Evolutionary conservation across 2,888 invertebrate species (phyloP).

Genomic region (Platerodrilus igneus): DNA sequence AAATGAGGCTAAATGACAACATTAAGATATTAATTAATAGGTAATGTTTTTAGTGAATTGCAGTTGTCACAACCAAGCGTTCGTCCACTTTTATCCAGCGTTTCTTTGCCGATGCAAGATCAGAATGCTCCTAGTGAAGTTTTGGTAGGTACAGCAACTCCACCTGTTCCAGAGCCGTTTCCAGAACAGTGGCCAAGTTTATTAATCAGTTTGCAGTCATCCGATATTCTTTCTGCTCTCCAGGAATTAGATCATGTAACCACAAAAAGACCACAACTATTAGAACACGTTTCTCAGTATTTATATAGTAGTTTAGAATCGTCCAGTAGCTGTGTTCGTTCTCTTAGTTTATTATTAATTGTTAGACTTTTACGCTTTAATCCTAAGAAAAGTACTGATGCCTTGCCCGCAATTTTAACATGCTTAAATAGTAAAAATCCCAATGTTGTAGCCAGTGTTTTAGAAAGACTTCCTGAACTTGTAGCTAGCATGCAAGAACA

Average conservation of each 20-base stretch:
- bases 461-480: conserved; percentile 80
- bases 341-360: conserved; percentile 67
- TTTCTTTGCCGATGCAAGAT: conserved; percentile 55
- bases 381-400: conserved; percentile 52
- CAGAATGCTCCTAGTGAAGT: conserved; percentile 50
- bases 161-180: conserved; percentile 44
- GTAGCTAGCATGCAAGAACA: conserved; percentile 81
- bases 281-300: conserved; percentile 61
- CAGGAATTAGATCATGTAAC: conserved; percentile 73
- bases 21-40: conserved; percentile 3
- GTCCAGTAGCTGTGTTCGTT: conserved; percentile 59
- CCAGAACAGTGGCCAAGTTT: conserved; percentile 52
- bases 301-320: conserved; percentile 63
- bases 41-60: conserved; percentile 52
- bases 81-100: conserved; percentile 57
- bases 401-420: conserved; percentile 72
- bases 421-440: conserved; percentile 77
- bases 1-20: background rate
- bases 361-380: conserved; percentile 67
- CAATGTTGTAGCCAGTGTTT: conserved; percentile 70
- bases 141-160: conserved; percentile 50
- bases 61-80: conserved; percentile 56
- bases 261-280: conserved; percentile 61
- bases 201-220: conserved; percentile 48
- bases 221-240: conserved; percentile 57